Percentiles rank a stretch among this genome's conserved stretches.
Conservation (phyloP, 2,113 vertebrate genomes). For the Porphyrio hochstetteri region DNA sequence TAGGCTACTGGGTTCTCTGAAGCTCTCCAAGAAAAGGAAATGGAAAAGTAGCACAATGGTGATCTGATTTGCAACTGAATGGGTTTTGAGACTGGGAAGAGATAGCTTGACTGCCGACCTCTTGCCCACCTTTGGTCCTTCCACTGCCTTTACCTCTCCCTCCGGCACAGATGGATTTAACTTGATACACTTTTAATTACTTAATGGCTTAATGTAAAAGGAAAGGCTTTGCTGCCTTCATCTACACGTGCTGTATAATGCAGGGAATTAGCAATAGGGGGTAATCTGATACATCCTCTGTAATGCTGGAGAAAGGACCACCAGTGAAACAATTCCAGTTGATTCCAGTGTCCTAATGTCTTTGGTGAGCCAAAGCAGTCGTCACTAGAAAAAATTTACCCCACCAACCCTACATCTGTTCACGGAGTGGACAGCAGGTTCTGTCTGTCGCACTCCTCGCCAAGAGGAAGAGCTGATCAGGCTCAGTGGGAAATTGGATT, state of each 20-base stretch:
- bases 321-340: not conserved
- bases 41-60: not conserved
- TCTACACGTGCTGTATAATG: not conserved
- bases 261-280: not conserved
- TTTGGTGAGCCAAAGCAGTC: not conserved
- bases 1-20: not conserved
- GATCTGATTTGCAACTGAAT: not conserved
- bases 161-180: not conserved
- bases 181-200: not conserved
- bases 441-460: fast-evolving
- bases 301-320: not conserved
- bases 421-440: not conserved
- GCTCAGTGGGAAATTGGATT: not conserved
- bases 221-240: not conserved
- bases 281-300: not conserved
- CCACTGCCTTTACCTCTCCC: not conserved
- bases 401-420: not conserved
- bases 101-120: not conserved
- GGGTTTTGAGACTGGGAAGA: not conserved
- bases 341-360: not conserved
- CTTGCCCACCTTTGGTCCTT: not conserved
- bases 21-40: not conserved
- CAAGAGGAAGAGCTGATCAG: not conserved
- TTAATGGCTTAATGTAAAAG: not conserved
- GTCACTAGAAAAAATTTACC: not conserved